A percentile compares a stretch with the other conserved stretches of the same genome.
phyloP scores from a whole-genome alignment of 2,113 vertebrate genomes.

The Muntiacus muntjak region DNA sequence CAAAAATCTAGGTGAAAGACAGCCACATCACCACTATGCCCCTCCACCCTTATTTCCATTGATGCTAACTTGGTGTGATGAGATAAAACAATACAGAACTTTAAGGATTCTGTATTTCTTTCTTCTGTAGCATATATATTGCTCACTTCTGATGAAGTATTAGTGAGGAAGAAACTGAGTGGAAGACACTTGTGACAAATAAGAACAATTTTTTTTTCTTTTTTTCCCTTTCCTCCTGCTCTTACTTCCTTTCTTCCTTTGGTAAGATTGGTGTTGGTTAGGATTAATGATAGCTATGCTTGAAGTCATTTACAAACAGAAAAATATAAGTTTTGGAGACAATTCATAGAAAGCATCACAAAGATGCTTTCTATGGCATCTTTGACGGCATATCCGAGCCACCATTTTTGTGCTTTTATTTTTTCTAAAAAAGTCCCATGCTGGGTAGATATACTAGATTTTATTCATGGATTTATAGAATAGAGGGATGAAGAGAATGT shows the following conservation, averaged over 20 bases:
- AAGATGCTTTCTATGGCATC: not conserved
- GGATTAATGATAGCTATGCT: not conserved
- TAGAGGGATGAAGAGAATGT: not conserved
- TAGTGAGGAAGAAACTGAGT: not conserved
- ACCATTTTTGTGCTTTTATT: not conserved
- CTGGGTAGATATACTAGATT: not conserved
- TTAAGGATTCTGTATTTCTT: not conserved
- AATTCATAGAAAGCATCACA: not conserved
- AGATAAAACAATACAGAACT: not conserved
- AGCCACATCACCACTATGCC: not conserved
- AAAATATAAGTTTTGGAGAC: not conserved
- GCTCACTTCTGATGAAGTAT: not conserved
- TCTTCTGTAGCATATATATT: not conserved
- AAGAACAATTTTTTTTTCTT: not conserved
- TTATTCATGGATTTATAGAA: constrained; percentile 3
- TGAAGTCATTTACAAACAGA: constrained; percentile 10
- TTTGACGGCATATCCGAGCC: not conserved
- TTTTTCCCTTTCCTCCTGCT: not conserved
- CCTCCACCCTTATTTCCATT: not conserved
- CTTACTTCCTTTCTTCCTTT: not conserved
- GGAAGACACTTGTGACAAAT: not conserved
- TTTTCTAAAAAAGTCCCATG: not conserved
- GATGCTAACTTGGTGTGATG: not conserved
- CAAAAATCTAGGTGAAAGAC: not conserved
- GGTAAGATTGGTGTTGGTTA: not conserved